Evolutionary conservation across 1,140 invertebrate species (phyloP).

Genomic region (Anthonomus grandis): DNA sequence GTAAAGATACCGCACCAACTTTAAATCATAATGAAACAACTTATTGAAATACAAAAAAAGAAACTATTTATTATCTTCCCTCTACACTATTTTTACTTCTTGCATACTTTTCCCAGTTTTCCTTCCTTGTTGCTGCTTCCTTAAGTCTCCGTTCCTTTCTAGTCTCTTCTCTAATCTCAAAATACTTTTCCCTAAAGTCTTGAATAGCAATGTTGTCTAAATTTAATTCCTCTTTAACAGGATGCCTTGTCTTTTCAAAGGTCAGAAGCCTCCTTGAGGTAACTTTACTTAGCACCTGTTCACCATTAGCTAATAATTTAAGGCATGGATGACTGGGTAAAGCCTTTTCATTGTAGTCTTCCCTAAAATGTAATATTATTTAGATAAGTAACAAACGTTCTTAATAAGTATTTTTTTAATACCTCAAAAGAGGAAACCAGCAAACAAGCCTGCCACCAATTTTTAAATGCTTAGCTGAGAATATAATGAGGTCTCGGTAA

Average conservation of each 20-base stretch:
- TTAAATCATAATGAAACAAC: too few species aligned
- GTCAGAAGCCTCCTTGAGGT: conserved; percentile 82
- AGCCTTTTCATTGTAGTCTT: conserved; percentile 69
- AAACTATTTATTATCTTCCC: too few species aligned
- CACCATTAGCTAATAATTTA: conserved; percentile 73
- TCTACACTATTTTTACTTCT: too few species aligned
- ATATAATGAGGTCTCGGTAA: conserved; percentile 78
- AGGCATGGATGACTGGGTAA: conserved; percentile 80
- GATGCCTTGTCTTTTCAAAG: conserved; percentile 74
- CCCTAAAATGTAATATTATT: conserved; percentile 53
- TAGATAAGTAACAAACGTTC: not conserved
- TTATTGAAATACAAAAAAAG: too few species aligned
- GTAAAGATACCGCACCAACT: too few species aligned
- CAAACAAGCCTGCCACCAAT: conserved; percentile 78
- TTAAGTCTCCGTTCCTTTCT: conserved; percentile 54
- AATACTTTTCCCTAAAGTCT: conserved; percentile 65
- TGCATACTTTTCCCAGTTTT: conserved; percentile 35
- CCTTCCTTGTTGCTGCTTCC: conserved; percentile 34
- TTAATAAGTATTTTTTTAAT: conserved; percentile 17
- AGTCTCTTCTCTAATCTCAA: conserved; percentile 59
- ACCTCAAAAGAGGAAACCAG: conserved; percentile 89
- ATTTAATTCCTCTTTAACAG: conserved; percentile 42
- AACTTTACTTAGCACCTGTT: conserved; percentile 76
- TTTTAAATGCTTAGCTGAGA: conserved; percentile 73
- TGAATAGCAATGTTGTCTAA: conserved; percentile 28